Base-by-base conservation (phyloP, 2,888 invertebrate species). In the Hylaea fasciaria region DNA sequence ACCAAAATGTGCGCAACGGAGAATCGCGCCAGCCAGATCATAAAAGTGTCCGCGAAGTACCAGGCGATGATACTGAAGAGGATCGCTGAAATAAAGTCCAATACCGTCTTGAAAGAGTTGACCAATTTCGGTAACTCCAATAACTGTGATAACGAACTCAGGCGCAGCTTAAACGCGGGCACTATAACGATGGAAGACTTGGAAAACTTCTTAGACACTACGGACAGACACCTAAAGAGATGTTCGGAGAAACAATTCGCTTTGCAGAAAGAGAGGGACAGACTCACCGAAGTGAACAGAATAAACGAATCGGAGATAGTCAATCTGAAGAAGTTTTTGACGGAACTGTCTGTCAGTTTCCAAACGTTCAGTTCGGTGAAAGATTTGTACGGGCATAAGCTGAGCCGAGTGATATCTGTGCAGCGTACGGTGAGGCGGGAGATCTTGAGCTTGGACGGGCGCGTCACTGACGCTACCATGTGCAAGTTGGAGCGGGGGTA, bases 161-260 rank as follows among this genome's bases (percentile, higher is more conserved):
- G 85, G 53, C 81, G 88, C 5, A 82, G 84, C 43, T 64, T 90
- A 11, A 83, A 71, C 56, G 82, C 86, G 0, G 91, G 89, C 7
- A 76, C 85, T 0, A 78, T 92, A 7, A 91, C 91, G 0, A 89
- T 91, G 86, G 90, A 91, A 61, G 91, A 91, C 53, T 71, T 92
- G 13, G 92, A 92, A 67, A 88, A 87, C 70, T 92, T 91, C 76
- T 69, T 92, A 41, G 92, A 92, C 64, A 91, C 90, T 0, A 91
- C 90, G 0, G 92, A 92, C 55, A 82, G 80, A 66, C 91, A 90
- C 64, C 62, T 91, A 13, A 82, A 79, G 54, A 80, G 85, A 35
- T 91, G 89, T 65, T 78, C 88, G 0, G 92, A 91, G 39, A 89
- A 84, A 64, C 90, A 90, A 65, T 59, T 77, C 8, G 66, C 76